phyloP scores from a whole-genome alignment of 1,140 invertebrate genomes.

The Heliconius melpomene region DNA sequence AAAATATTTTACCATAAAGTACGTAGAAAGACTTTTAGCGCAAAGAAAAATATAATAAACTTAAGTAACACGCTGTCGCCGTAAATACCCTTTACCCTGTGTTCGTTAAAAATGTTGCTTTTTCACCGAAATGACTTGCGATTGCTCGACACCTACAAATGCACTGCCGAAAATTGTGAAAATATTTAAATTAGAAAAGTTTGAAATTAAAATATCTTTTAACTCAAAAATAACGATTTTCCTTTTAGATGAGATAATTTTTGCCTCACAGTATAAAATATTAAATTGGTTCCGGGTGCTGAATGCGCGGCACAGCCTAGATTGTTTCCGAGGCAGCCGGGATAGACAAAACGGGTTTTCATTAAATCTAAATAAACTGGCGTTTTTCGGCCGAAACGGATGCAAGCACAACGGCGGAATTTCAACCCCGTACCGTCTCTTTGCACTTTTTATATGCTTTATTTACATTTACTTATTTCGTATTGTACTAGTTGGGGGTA shows the following conservation, averaged over 20 bases:
- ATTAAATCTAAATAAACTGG: constrained; percentile 27
- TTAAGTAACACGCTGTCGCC: constrained; percentile 7
- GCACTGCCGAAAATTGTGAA: not conserved
- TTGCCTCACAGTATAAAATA: not conserved
- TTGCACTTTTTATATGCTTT: constrained; percentile 9
- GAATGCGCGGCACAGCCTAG: not conserved
- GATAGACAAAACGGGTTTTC: constrained; percentile 29
- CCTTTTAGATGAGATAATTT: not conserved
- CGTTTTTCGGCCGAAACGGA: constrained; percentile 20
- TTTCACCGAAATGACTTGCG: not conserved
- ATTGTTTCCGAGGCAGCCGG: constrained; percentile 17
- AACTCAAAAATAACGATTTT: not conserved
- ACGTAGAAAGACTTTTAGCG: constrained; percentile 1
- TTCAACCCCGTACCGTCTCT: constrained; percentile 16
- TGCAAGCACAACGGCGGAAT: constrained; percentile 6
- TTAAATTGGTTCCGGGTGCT: constrained; percentile 2
- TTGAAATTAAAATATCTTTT: not conserved
- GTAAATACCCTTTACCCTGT: not conserved
- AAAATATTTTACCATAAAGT: not conserved
- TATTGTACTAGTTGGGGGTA: not conserved
- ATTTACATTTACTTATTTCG: constrained; percentile 13
- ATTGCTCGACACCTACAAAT: constrained; percentile 9
- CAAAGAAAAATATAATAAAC: constrained; percentile 11
- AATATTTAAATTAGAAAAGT: not conserved
- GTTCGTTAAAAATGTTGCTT: not conserved